phyloP scores from a whole-genome alignment of 2,113 vertebrate genomes.

The Alouatta palliata region DNA sequence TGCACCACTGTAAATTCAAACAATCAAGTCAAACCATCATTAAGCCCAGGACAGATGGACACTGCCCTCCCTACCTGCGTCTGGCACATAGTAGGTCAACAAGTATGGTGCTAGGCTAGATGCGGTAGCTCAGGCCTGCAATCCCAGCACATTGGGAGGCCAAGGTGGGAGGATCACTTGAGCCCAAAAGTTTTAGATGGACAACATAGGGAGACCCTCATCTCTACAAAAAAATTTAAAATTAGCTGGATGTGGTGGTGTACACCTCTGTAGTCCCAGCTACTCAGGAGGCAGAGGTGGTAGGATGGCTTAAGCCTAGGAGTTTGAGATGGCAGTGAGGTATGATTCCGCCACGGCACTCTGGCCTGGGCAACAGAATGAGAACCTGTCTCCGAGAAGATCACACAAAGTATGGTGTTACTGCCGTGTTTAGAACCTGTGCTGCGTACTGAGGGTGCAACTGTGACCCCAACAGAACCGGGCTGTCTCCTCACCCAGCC shows the following conservation, averaged over 20 bases:
- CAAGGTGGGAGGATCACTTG: background rate
- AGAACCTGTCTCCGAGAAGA: background rate
- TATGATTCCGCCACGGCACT: background rate
- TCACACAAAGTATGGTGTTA: too few relatives aligned
- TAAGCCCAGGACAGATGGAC: background rate
- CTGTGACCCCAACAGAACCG: background rate
- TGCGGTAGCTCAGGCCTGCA: background rate
- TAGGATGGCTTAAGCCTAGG: background rate
- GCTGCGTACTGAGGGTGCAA: background rate
- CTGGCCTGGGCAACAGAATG: background rate
- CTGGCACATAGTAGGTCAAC: background rate
- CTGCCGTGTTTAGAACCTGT: background rate
- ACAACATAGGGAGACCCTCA: background rate
- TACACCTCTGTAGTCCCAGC: background rate
- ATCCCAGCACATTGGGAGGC: background rate
- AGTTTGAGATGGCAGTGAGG: background rate
- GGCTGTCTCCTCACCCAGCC: rapidly evolving
- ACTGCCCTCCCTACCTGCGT: background rate
- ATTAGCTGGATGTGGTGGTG: background rate
- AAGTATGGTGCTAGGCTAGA: background rate
- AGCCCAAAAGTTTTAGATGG: background rate
- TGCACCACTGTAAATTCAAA: background rate
- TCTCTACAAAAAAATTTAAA: background rate
- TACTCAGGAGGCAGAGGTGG: background rate
- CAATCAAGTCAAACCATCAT: background rate